Percentiles rank a stretch among this genome's conserved stretches.
Conservation (phyloP, 2,797 vertebrate genomes). For the Bradypodion pumilum region DNA sequence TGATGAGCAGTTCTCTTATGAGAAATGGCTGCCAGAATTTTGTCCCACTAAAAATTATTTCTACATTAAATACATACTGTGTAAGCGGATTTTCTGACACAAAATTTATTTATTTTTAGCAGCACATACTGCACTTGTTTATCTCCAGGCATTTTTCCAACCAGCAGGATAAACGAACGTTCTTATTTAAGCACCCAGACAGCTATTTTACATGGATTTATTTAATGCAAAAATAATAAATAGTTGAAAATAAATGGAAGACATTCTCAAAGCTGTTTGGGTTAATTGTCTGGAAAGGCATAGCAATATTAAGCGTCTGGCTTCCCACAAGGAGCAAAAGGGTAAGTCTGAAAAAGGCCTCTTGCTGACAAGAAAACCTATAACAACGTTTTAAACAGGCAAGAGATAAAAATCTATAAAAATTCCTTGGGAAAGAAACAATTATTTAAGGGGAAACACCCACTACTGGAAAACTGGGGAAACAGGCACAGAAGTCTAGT, state of each 20-base stretch:
- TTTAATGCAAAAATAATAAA: constrained; percentile 45
- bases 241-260: constrained; percentile 52
- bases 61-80: background rate
- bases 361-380: constrained; percentile 24
- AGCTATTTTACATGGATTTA: constrained; percentile 42
- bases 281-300: constrained; percentile 41
- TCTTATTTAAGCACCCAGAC: constrained; percentile 55
- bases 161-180: constrained; percentile 38
- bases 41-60: background rate
- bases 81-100: too few species aligned
- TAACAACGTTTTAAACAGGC: constrained; percentile 41
- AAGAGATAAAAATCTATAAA: constrained; percentile 39
- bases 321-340: constrained; percentile 48
- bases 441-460: constrained; percentile 46
- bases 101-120: too few species aligned
- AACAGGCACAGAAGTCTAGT: constrained; percentile 26
- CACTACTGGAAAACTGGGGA: constrained; percentile 40
- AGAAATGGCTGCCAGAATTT: background rate
- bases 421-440: constrained; percentile 10
- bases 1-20: background rate
- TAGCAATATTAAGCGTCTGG: constrained; percentile 37
- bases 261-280: constrained; percentile 53
- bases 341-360: constrained; percentile 54
- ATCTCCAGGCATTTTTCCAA: constrained; percentile 21
- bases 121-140: constrained; percentile 30